Evolutionary conservation across 2,113 vertebrate species (phyloP).

Genomic region (Xiphorhynchus elegans): DNA sequence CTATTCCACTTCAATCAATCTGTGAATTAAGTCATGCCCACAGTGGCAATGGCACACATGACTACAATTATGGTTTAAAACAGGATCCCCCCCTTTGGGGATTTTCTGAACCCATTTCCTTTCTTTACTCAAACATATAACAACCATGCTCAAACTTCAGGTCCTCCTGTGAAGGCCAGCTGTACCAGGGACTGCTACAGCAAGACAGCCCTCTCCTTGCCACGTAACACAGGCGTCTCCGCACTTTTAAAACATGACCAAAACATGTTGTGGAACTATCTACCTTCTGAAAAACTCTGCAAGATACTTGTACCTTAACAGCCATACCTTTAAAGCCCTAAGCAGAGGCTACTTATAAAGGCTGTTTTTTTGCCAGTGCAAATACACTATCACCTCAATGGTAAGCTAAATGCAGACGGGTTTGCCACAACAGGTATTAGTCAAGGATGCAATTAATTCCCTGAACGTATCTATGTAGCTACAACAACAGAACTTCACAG

Average conservation of each 20-base stretch:
- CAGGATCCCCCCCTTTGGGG: background rate
- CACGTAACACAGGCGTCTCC: fast-evolving
- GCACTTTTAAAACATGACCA: background rate
- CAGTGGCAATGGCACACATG: background rate
- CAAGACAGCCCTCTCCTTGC: background rate
- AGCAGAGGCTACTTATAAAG: background rate
- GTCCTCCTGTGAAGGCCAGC: background rate
- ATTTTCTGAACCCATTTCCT: background rate
- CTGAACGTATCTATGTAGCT: background rate
- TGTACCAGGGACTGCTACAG: background rate
- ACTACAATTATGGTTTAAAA: conserved; percentile 6
- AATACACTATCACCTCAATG: background rate
- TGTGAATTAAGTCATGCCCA: conserved; percentile 20
- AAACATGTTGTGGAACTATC: background rate
- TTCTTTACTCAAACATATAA: background rate
- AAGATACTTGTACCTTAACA: background rate
- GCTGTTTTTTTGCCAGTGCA: background rate
- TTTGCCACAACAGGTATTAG: background rate
- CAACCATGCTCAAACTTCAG: background rate
- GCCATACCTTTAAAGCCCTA: background rate
- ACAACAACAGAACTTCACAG: background rate
- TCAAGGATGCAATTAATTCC: background rate
- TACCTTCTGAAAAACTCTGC: background rate
- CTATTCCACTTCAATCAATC: background rate
- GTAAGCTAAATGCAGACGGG: background rate